Base-by-base conservation (phyloP, 2,113 vertebrate genomes). In the Archocentrus centrarchus region DNA sequence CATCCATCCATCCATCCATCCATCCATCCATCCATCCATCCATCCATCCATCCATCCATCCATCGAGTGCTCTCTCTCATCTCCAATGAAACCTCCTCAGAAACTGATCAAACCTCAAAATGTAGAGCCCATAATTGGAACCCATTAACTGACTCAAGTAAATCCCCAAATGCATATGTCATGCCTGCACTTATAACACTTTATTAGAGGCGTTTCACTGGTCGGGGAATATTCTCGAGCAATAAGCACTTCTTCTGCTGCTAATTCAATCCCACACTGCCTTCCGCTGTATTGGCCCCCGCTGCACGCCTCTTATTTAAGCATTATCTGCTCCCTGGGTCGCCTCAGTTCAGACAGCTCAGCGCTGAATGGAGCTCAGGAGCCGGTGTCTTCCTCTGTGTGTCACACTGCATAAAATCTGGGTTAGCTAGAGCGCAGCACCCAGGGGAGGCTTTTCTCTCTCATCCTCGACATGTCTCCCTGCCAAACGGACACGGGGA, bases 331-430 rank as follows among this genome's bases (percentile, higher is more conserved):
- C 86, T 91, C 76, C 57, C 41, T 20, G 53, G 78, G 83, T 81
- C 37, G 60, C 81, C 78, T 64, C 22, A 3, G 81, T 70, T 88
- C 88, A 88, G 77, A 59, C 88, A 58, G 86, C 86, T 79, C 60
- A 11, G 86, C 82, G 83, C 84, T 85, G 89, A 88, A 81, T 59
- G 81, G 81, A 87, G 80, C 68, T 11, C 87, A 83, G 81, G 87
- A 86, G 91, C 77, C 2, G 37, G 78, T 77, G 93, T 91, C 92
- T 89, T 89, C 91, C 88, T 91, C 89, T 87, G 85, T 81, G 86
- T 89, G 89, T 92, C 90, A 90, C 89, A 53, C 90, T 92, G 91
- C 87, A 91, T 92, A 91, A 91, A 86, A 93, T 93, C 81, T 93
- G 89, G 89, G 89, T 94, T 93, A 94, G 84, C 86, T 77, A n/a